Evolutionary conservation across 2,113 vertebrate species (phyloP).

Genomic region (Platysternon megacephalum): DNA sequence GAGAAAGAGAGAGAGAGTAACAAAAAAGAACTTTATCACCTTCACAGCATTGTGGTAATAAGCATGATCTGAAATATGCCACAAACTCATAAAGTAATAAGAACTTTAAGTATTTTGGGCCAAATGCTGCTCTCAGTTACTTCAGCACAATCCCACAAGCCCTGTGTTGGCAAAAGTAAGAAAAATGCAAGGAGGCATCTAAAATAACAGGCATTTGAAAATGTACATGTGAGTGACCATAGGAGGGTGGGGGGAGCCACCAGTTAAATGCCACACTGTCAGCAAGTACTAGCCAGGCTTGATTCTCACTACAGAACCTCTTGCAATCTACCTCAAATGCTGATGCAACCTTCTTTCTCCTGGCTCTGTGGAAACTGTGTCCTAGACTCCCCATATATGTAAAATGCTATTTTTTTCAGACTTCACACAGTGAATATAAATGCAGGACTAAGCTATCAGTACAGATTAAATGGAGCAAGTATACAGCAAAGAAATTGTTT

Average conservation of each 20-base stretch:
- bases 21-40: neutral
- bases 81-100: neutral
- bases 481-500: neutral
- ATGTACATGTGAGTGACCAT: neutral
- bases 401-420: neutral
- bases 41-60: neutral
- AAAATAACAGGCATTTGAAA: neutral
- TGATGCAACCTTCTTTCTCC: neutral
- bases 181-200: neutral
- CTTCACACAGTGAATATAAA: neutral
- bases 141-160: neutral
- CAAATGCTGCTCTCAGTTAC: neutral
- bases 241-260: neutral
- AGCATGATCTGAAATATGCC: neutral
- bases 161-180: neutral
- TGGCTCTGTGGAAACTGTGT: neutral
- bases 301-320: accelerated
- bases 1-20: neutral
- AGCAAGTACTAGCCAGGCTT: neutral
- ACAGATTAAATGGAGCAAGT: neutral
- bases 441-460: neutral
- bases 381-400: neutral
- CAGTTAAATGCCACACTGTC: neutral
- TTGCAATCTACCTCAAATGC: neutral
- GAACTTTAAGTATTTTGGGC: neutral